Conservation (phyloP, 2,113 vertebrate genomes). For the Equus quagga region DNA sequence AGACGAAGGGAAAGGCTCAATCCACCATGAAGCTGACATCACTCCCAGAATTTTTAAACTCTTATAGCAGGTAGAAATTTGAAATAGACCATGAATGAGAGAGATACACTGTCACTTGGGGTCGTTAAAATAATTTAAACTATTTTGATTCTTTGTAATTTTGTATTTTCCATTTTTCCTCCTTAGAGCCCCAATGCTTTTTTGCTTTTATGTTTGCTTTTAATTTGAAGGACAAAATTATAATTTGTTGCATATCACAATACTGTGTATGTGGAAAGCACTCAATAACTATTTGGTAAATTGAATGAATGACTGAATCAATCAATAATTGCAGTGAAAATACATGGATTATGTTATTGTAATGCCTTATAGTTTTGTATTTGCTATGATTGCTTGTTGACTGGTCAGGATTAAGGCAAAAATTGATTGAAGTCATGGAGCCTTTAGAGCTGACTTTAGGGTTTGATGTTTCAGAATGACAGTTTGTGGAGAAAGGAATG, state of each 20-base stretch:
- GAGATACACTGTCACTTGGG: neutral
- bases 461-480: neutral
- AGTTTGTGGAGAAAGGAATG: neutral
- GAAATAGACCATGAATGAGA: neutral
- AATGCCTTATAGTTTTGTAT: neutral
- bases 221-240: neutral
- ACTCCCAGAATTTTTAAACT: slow-evolving; percentile 28
- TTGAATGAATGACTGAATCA: slow-evolving; percentile 3
- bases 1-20: too few relatives aligned
- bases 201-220: slow-evolving; percentile 37
- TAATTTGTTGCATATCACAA: neutral
- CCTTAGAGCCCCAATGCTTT: neutral
- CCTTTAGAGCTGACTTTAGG: slow-evolving; percentile 37
- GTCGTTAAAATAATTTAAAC: slow-evolving; percentile 71
- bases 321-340: slow-evolving; percentile 17
- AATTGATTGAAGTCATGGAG: neutral
- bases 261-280: neutral
- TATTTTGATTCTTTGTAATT: neutral
- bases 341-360: neutral
- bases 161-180: neutral
- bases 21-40: too few relatives aligned
- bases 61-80: neutral
- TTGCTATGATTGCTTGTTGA: neutral
- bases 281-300: slow-evolving; percentile 3
- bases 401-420: neutral